phyloP scores from a whole-genome alignment of 1,140 invertebrate genomes.

The Scaptomyza montana region DNA sequence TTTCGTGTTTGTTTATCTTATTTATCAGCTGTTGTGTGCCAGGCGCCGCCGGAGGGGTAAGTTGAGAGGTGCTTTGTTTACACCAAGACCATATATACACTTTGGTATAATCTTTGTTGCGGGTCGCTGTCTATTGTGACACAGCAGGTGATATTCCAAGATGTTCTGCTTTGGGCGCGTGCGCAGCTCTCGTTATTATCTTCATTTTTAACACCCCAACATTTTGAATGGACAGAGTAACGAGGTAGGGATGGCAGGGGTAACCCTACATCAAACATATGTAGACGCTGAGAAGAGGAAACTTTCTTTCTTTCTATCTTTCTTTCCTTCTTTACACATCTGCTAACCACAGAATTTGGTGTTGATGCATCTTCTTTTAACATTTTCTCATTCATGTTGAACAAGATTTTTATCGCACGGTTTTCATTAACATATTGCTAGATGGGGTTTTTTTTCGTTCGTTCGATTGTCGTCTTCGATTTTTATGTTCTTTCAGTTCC shows the following conservation, averaged over 20 bases:
- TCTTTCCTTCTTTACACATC: conserved; percentile 62
- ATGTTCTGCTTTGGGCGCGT: conserved; percentile 52
- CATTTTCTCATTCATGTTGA: conserved; percentile 74
- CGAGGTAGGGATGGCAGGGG: not conserved
- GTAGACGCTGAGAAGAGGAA: conserved; percentile 27
- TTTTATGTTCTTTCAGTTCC: conserved; percentile 63
- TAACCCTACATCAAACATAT: conserved; percentile 55
- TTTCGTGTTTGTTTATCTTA: conserved; percentile 57
- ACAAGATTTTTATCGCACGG: conserved; percentile 73
- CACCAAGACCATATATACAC: not conserved
- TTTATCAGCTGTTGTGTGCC: conserved; percentile 5
- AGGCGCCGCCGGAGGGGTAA: conserved; percentile 48
- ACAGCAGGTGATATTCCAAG: conserved; percentile 71
- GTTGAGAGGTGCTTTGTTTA: conserved; percentile 45
- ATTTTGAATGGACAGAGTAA: conserved; percentile 1
- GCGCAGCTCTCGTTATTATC: conserved; percentile 75
- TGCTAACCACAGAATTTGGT: conserved; percentile 59
- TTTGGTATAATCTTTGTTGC: conserved; percentile 14
- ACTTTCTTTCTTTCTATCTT: conserved; percentile 41
- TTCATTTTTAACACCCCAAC: conserved; percentile 79
- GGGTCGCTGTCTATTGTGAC: conserved; percentile 28
- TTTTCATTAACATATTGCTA: conserved; percentile 77
- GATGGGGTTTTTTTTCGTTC: conserved; percentile 34
- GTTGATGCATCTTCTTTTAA: conserved; percentile 41
- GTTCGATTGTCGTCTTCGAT: conserved; percentile 18